Evolutionary conservation across 2,113 vertebrate species (phyloP).

Genomic region (Hippolais icterina): DNA sequence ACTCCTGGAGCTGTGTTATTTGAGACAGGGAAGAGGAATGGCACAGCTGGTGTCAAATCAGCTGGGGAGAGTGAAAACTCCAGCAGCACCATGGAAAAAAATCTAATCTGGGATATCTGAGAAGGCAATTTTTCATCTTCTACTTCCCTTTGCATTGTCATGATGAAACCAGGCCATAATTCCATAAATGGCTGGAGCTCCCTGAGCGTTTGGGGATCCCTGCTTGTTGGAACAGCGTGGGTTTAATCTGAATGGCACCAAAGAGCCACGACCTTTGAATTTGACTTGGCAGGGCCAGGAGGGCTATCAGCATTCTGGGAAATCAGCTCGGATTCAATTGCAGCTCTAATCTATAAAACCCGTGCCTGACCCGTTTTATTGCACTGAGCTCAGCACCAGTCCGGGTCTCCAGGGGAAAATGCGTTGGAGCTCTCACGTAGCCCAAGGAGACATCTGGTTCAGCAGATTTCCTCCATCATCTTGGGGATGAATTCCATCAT

Average conservation of each 20-base stretch:
- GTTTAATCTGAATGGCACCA: neutral
- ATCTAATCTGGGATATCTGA: neutral
- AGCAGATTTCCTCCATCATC: neutral
- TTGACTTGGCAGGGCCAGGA: neutral
- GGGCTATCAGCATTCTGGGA: conserved; percentile 16
- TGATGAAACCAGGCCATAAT: neutral
- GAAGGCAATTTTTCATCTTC: neutral
- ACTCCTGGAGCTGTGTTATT: fast-evolving
- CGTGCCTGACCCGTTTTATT: conserved; percentile 19
- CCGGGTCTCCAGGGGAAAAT: neutral
- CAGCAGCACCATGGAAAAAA: neutral
- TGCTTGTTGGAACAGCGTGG: neutral
- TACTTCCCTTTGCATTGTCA: neutral
- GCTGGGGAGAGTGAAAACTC: neutral
- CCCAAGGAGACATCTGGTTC: neutral
- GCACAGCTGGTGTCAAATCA: neutral
- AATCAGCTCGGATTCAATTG: neutral
- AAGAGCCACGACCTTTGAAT: conserved; percentile 16
- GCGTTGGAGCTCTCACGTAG: conserved; percentile 7
- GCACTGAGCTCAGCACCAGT: neutral
- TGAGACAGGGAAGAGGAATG: neutral
- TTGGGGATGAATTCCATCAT: neutral
- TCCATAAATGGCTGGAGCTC: neutral
- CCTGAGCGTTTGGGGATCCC: neutral
- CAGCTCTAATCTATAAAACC: neutral